Evolutionary conservation across 2,888 invertebrate genomes (phyloP).

Genomic region (Orchesellides sinensis): DNA sequence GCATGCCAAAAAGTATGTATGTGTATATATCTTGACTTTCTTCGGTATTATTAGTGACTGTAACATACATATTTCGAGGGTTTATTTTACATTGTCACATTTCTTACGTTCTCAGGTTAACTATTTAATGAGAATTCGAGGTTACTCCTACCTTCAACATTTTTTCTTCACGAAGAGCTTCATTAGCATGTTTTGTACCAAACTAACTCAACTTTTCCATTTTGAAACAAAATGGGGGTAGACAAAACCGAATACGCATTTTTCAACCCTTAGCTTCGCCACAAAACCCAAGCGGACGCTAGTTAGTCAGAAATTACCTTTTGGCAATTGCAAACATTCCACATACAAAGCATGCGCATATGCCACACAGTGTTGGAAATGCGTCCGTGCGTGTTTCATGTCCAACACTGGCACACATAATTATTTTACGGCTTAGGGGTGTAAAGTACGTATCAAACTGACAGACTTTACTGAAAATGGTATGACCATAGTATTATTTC

Average conservation of each 20-base stretch:
- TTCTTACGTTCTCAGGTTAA: conserved; percentile 21
- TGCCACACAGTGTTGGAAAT: neutral
- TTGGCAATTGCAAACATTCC: neutral
- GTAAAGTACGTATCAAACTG: neutral
- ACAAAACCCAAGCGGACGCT: neutral
- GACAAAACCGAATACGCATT: no score
- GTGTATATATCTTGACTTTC: conserved; percentile 37
- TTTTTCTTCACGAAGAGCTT: conserved; percentile 39
- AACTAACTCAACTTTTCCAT: no score
- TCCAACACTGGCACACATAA: neutral
- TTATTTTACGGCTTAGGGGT: neutral
- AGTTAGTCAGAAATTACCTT: neutral
- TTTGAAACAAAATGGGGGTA: no score
- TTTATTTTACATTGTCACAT: conserved; percentile 46
- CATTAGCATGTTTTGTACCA: conserved; percentile 25
- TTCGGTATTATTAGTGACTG: conserved; percentile 49
- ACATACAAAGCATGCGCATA: neutral
- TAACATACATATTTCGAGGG: conserved; percentile 36
- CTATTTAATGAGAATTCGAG: conserved; percentile 41
- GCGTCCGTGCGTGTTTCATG: neutral
- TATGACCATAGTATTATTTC: conserved; percentile 15
- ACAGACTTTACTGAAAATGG: neutral
- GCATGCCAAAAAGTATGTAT: conserved; percentile 39
- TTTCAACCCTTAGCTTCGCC: neutral
- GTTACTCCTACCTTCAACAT: conserved; percentile 37